phyloP scores from a whole-genome alignment of 2,113 vertebrate genomes.

The Aegotheles bennettii region DNA sequence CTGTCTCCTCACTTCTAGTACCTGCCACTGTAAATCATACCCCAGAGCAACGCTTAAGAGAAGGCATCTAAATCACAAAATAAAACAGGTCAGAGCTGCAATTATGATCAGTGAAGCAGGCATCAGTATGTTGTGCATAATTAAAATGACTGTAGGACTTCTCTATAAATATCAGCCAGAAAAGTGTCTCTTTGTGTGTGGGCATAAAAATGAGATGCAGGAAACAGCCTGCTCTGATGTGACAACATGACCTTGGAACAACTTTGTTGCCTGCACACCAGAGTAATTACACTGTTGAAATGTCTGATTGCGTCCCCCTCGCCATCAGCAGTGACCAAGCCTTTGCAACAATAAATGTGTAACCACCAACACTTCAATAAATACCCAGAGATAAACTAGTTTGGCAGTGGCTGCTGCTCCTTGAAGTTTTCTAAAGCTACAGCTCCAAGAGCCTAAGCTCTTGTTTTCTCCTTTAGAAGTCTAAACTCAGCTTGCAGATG shows the following conservation, averaged over 20 bases:
- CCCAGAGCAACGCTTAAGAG: conserved; percentile 41
- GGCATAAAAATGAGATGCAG: conserved; percentile 52
- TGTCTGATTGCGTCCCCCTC: conserved; percentile 1
- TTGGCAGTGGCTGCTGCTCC: neutral
- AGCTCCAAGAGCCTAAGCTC: neutral
- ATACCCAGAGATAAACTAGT: neutral
- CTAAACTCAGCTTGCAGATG: conserved; percentile 3
- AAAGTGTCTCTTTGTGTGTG: conserved; percentile 54
- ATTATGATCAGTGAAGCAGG: conserved; percentile 69
- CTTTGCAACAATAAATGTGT: conserved; percentile 3
- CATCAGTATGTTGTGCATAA: conserved; percentile 53
- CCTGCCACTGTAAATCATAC: conserved; percentile 34
- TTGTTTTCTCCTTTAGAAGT: conserved; percentile 1
- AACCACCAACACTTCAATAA: neutral
- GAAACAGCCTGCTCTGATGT: neutral
- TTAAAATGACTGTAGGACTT: conserved; percentile 66
- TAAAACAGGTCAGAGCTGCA: conserved; percentile 59
- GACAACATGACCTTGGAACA: conserved; percentile 67
- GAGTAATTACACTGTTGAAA: conserved; percentile 37
- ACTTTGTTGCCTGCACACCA: conserved; percentile 42
- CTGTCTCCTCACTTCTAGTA: neutral
- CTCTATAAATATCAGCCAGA: conserved; percentile 55
- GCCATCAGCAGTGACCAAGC: neutral
- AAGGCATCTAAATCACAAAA: conserved; percentile 68
- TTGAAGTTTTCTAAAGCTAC: conserved; percentile 31